phyloP scores from a whole-genome alignment of 2,113 vertebrate genomes.

The Aythya baeri region DNA sequence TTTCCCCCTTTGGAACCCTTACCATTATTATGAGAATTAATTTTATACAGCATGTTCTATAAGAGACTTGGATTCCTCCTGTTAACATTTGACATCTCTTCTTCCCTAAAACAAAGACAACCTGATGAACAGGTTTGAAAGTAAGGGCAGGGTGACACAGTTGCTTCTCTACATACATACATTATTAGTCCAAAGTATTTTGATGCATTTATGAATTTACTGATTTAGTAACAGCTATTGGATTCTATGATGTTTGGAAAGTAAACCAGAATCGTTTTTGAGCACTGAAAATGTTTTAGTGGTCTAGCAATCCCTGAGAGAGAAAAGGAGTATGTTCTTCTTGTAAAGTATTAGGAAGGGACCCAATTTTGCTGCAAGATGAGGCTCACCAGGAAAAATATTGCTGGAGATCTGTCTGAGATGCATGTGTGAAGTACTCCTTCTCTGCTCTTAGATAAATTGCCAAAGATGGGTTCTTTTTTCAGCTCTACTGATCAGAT shows the following conservation, averaged over 20 bases:
- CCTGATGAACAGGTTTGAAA: background rate
- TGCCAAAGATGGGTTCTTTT: background rate
- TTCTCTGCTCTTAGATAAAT: background rate
- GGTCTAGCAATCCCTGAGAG: background rate
- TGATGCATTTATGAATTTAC: background rate
- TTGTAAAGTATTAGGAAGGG: background rate
- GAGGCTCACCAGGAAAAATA: background rate
- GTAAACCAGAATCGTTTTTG: background rate
- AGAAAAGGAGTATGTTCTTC: background rate
- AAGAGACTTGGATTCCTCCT: background rate
- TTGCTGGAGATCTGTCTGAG: background rate
- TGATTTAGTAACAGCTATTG: background rate
- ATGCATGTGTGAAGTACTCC: background rate
- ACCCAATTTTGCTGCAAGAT: background rate
- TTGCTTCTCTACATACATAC: background rate
- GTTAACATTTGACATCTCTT: background rate
- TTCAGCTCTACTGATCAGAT: background rate
- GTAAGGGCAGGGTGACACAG: background rate
- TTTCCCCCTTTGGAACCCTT: constrained; percentile 15
- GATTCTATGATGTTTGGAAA: background rate
- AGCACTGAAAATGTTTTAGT: background rate
- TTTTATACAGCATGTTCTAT: background rate
- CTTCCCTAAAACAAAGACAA: background rate
- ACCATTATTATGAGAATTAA: background rate
- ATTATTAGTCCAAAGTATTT: background rate